phyloP scores from a whole-genome alignment of 2,797 vertebrate species.

The Monodelphis domestica region DNA sequence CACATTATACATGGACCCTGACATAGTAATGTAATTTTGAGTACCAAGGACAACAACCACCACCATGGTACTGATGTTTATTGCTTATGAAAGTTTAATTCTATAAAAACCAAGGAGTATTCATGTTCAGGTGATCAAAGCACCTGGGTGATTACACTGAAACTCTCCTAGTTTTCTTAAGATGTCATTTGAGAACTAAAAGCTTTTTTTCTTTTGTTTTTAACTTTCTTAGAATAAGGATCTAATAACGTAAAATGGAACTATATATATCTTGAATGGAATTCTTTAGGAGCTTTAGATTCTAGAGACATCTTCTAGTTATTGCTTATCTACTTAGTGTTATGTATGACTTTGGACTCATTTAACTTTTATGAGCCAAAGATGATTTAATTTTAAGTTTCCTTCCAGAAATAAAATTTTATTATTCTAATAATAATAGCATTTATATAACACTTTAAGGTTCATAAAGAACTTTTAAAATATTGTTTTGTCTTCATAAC shows the following conservation, averaged over 20 bases:
- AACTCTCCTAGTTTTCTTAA: neutral
- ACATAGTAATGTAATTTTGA: too few species aligned
- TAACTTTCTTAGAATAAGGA: neutral
- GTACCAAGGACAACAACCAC: too few species aligned
- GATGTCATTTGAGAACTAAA: neutral
- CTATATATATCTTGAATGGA: neutral
- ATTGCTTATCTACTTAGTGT: neutral
- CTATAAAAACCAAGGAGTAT: neutral
- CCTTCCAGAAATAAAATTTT: neutral
- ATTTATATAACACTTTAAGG: neutral
- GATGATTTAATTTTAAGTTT: neutral
- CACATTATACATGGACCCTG: too few species aligned
- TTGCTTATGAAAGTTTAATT: neutral
- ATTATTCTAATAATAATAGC: neutral
- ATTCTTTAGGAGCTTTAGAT: neutral
- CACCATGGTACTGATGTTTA: too few species aligned
- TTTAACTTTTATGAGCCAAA: neutral
- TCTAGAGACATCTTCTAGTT: neutral
- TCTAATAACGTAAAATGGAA: neutral
- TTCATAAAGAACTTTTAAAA: neutral
- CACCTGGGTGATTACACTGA: neutral
- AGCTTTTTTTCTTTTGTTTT: too few species aligned
- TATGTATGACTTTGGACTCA: neutral
- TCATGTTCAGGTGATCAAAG: neutral
- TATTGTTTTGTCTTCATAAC: neutral